Evolutionary conservation across 2,888 invertebrate species (phyloP).

Genomic region (Acanthopleura granulata): DNA sequence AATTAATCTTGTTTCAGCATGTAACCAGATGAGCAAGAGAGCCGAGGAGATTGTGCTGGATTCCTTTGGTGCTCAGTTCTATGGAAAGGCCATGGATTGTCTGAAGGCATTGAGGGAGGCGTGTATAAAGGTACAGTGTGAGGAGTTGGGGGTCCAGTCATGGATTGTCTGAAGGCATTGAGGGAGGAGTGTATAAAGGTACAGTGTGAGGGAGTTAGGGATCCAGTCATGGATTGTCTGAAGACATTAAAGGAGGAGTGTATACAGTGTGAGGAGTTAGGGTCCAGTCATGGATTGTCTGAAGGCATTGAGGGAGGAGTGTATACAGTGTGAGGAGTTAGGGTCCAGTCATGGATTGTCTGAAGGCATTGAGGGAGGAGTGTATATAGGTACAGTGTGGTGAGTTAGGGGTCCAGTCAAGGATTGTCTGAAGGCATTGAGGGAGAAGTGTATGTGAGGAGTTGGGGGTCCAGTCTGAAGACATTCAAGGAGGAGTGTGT

Average conservation of each 20-base stretch:
- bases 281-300: no score
- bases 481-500: constrained; percentile 56
- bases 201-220: background rate
- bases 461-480: constrained; percentile 65
- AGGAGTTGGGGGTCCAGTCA: constrained; percentile 60
- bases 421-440: no score
- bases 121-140: constrained; percentile 54
- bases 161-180: constrained; percentile 65
- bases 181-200: constrained; percentile 62
- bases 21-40: constrained; percentile 66
- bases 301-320: no score
- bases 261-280: no score
- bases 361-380: constrained; percentile 58
- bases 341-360: constrained; percentile 66
- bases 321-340: constrained; percentile 50
- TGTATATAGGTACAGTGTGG: constrained; percentile 52
- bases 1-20: constrained; percentile 62
- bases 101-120: constrained; percentile 59
- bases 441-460: constrained; percentile 5
- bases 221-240: no score
- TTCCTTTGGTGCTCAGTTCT: constrained; percentile 66
- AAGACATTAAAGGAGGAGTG: no score
- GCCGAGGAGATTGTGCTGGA: constrained; percentile 64
- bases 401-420: no score
- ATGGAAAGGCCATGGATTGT: constrained; percentile 67